Base-by-base conservation (phyloP, 2,113 vertebrate genomes). In the Microcebus griseorufus region DNA sequence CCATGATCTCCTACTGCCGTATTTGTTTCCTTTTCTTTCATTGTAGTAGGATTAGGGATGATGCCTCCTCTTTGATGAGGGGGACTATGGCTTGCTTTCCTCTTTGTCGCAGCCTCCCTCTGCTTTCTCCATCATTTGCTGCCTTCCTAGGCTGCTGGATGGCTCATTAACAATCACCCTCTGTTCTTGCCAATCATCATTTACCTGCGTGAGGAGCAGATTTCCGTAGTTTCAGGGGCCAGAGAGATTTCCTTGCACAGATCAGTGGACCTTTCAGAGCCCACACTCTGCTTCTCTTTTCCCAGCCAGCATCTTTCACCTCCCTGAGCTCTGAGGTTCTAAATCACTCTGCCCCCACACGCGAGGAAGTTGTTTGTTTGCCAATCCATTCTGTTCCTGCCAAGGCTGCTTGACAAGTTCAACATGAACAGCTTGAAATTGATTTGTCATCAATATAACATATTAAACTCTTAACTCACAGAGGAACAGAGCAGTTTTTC, bases 341-440 rank as follows among this genome's bases (percentile, higher is more conserved):
- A 72, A 32, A n/a, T 90, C 17, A 5, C 73, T 88, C 89, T 69
- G 39, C 70, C 92, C 67, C 48, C 42, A 62, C 29, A 51, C 23
- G 29, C 2, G 5, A 89, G 86, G 81, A 90, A 94, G 80, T 29
- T 94, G 82, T 93, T 84, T 75, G 37, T 51, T 97, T 94, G 94
- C 70, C 79, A 94, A 51, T 22, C 39, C 79, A 55, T 94, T 87
- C 86, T 55, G 67, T n/a, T 83, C 64, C n/a, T 78, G 82, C 87
- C 84, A 92, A 89, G 93, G 75, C 86, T 80, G 67, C 42, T 75
- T 53, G 58, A 93, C 78, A 51, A 90, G 73, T 95, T 91, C 92
- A 75, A 45, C 11, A 12, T 17, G n/a, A 83, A 69, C 18, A 42
- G 58, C 87, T 82, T 86, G 88, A 85, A 87, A 94, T 69, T 80